These are phyloP conservation scores for Nebria ingens DNA, from an alignment of 1,140 invertebrate genomes.

Conservation along the genomic window DNA sequence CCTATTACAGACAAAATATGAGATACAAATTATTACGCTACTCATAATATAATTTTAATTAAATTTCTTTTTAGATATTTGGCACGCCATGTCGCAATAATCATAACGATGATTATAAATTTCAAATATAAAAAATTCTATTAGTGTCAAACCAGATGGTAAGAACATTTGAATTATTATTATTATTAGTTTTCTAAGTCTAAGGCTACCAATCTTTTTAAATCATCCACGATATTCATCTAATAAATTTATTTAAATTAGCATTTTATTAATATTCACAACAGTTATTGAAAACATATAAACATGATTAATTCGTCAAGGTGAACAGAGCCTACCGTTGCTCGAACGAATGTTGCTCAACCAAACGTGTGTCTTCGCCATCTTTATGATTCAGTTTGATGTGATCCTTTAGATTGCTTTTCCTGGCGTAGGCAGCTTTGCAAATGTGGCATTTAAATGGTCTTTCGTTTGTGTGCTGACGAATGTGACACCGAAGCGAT, in stretches of 20 bases:
- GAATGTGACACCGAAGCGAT: slow-evolving; percentile 56
- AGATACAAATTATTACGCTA: background rate
- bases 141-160: background rate
- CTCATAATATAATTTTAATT: background rate
- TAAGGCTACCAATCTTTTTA: background rate
- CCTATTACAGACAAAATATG: background rate
- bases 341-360: no score
- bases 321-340: no score
- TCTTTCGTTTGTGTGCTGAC: slow-evolving; percentile 66
- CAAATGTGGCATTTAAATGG: slow-evolving; percentile 56
- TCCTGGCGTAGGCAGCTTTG: slow-evolving; percentile 50
- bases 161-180: background rate
- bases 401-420: slow-evolving; percentile 47
- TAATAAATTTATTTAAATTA: background rate
- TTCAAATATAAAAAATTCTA: background rate
- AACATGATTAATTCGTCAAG: no score
- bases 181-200: background rate
- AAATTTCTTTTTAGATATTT: background rate
- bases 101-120: background rate
- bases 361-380: no score
- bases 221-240: background rate
- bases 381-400: slow-evolving; percentile 35
- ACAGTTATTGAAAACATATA: no score
- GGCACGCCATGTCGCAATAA: background rate
- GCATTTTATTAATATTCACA: no score